phyloP scores from a whole-genome alignment of 2,888 invertebrate genomes.

The Phymatocera aterrima region DNA sequence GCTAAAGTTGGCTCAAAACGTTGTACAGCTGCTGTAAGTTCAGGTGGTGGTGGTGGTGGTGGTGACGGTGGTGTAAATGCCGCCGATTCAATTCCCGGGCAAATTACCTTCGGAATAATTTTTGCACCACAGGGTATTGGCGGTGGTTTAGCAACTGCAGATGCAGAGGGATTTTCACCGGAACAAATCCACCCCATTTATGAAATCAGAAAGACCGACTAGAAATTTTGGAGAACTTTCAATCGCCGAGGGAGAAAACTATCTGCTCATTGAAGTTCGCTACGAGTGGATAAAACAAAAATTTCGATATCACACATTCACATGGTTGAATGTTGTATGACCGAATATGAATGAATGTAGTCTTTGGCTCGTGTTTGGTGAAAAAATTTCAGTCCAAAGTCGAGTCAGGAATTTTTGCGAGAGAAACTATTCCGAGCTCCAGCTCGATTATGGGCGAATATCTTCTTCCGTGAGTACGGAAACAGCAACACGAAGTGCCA shows the following conservation, averaged over 20 bases:
- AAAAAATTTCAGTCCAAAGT: too few species aligned
- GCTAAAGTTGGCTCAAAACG: neutral
- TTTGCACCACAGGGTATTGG: neutral
- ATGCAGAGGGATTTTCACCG: neutral
- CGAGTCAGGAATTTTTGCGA: too few species aligned
- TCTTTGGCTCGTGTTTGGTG: too few species aligned
- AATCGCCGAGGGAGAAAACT: neutral
- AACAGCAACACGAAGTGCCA: too few species aligned
- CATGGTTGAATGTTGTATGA: neutral
- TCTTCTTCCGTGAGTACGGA: too few species aligned
- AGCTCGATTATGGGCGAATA: too few species aligned
- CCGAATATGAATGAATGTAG: too few species aligned
- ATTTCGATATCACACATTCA: neutral
- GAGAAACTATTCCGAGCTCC: too few species aligned
- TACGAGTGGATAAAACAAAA: neutral
- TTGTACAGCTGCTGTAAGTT: neutral
- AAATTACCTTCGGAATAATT: neutral
- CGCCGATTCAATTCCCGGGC: neutral
- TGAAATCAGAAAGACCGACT: neutral
- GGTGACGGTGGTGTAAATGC: neutral
- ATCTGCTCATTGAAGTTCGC: neutral
- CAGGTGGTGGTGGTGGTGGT: neutral
- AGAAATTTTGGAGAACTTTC: neutral
- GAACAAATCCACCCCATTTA: constrained; percentile 22
- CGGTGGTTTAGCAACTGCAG: too few species aligned